phyloP scores from a whole-genome alignment of 30 jellyfish, hydroid and myxozoan genomes.

The Rhopilema esculentum region DNA sequence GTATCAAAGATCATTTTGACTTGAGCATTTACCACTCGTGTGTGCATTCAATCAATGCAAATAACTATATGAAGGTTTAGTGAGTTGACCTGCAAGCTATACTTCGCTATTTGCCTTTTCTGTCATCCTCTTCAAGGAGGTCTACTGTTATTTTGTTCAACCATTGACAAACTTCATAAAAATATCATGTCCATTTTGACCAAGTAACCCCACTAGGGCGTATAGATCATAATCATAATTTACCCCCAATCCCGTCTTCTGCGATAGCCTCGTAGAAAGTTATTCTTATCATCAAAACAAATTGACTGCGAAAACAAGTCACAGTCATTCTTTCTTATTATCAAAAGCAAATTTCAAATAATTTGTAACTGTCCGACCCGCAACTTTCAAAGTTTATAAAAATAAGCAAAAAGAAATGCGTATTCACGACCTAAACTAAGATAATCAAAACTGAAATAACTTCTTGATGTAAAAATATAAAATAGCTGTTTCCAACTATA shows the following conservation, averaged over 20 bases:
- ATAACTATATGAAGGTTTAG: constrained; percentile 59
- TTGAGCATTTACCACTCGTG: constrained; percentile 53
- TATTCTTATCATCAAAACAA: not conserved
- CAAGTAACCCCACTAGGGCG: too few relatives aligned
- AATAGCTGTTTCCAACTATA: too few relatives aligned
- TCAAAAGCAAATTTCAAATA: not conserved
- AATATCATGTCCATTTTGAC: not conserved
- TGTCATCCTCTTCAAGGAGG: constrained; percentile 55
- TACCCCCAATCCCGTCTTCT: not conserved
- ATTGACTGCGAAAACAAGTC: not conserved
- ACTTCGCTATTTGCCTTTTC: constrained; percentile 14
- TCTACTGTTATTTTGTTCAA: not conserved
- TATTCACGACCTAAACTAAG: too few relatives aligned
- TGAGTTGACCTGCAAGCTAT: constrained; percentile 66
- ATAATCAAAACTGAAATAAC: too few relatives aligned
- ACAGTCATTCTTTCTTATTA: not conserved
- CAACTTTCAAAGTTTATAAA: too few relatives aligned
- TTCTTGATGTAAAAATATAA: too few relatives aligned
- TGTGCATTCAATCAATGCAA: constrained; percentile 73
- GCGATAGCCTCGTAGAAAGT: not conserved
- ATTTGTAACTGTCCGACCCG: too few relatives aligned
- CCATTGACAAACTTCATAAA: not conserved
- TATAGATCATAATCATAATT: too few relatives aligned
- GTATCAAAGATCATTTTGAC: constrained; percentile 3
- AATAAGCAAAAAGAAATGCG: too few relatives aligned